These are phyloP conservation scores for Nycticryphes semicollaris DNA, from an alignment of 2,113 vertebrate genomes.

Conservation along the genomic window DNA sequence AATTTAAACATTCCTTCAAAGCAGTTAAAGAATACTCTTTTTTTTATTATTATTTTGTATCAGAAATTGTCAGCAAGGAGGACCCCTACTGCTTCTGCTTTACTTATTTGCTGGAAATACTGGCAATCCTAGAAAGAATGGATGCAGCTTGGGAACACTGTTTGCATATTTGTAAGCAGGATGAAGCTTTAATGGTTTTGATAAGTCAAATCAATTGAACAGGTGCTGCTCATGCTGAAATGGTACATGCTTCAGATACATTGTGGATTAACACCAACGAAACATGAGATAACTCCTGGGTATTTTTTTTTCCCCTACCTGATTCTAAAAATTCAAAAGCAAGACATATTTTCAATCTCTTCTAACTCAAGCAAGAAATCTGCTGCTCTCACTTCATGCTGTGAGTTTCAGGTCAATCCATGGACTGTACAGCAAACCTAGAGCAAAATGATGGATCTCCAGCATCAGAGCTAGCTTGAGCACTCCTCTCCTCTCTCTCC, in stretches of 20 bases:
- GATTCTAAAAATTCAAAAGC: neutral
- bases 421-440: neutral
- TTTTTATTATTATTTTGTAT: neutral
- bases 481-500: neutral
- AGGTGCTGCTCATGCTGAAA: neutral
- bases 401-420: neutral
- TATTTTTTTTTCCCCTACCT: neutral
- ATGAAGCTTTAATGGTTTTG: neutral
- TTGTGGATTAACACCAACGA: neutral
- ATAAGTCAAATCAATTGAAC: neutral
- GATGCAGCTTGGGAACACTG: neutral
- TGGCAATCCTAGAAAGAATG: neutral
- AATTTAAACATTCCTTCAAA: slow-evolving; percentile 40
- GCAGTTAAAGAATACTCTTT: neutral
- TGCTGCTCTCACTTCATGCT: neutral
- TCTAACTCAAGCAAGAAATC: neutral
- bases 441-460: neutral
- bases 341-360: neutral
- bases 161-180: neutral
- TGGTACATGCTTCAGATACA: neutral
- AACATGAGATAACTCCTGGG: neutral
- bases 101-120: neutral
- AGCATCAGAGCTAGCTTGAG: neutral
- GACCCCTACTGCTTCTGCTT: neutral
- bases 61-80: neutral